Base-by-base conservation (phyloP, 2,797 vertebrate genomes). In the Smutsia gigantea region DNA sequence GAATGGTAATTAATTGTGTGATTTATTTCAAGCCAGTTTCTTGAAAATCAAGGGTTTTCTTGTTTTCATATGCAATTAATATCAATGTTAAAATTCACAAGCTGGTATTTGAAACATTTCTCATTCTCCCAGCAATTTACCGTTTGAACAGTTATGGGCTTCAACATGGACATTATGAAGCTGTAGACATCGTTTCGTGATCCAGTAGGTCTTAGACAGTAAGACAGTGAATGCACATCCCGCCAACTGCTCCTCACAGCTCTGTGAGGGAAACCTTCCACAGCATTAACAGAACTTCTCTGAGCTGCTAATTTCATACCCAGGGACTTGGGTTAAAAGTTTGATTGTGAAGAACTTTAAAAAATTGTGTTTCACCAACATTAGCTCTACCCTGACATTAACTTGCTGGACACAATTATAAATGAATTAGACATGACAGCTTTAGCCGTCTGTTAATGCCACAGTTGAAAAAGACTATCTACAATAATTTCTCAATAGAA, bases 11-110 rank as follows among this genome's bases (percentile, higher is more conserved):
- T 25, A 6, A 37, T 2, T 39, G 7, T 66, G 53, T 51, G 59
- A 63, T 72, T 91, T 96, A 91, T 96, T 85, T 75, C 68, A 77
- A 77, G n/a, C 14, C 39, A 59, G 7, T 82, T 72, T 91, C 42
- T 55, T 77, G 83, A 89, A 92, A 82, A 75, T 42, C 39, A 71
- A 59, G 18, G 1, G 11, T 74, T 31, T 69, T 42, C 34, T 93
- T 66, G 14, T 81, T 87, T 83, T 39, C 39, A 86, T 27, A 55
- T 57, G 17, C 7, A 55, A 86, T 66, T 89, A 83, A 93, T 59
- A 46, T 46, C 15, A 90, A 23, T 34, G 27, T 51, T 51, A 25
- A 96, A 61, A 27, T 89, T 83, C 69, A 72, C 18, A 63, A 72
- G 75, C 39, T 53, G 19, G 57, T 85, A 57, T 87, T 49, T 86